A percentile compares a stretch with the other conserved stretches of the same genome.
Evolutionary conservation across 1,140 invertebrate genomes (phyloP).

Genomic region (Gryllus bimaculatus): DNA sequence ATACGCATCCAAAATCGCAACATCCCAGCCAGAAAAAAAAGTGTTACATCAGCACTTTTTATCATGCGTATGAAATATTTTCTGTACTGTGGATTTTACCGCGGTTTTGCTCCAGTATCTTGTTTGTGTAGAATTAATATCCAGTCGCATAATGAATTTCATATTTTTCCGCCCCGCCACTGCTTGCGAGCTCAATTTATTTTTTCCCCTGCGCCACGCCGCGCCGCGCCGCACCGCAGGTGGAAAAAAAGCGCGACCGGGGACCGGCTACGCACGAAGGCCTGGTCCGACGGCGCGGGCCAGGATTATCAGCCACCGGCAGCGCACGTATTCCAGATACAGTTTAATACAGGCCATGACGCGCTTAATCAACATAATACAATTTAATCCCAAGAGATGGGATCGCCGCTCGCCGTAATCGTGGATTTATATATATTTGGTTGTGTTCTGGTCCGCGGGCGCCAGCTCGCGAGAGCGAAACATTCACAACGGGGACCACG

Average conservation of each 20-base stretch:
- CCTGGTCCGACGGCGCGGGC: background rate
- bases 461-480: background rate
- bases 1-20: too few relatives aligned
- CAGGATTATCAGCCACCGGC: background rate
- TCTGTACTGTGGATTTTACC: too few relatives aligned
- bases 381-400: background rate
- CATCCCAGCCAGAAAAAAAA: too few relatives aligned
- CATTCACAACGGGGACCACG: background rate
- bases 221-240: background rate
- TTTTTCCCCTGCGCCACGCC: background rate
- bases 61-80: too few relatives aligned
- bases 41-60: too few relatives aligned
- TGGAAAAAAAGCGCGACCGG: background rate
- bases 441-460: background rate
- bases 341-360: slow-evolving; percentile 4
- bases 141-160: too few relatives aligned
- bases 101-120: too few relatives aligned
- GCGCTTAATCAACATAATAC: slow-evolving; percentile 4
- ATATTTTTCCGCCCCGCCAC: too few relatives aligned
- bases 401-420: background rate
- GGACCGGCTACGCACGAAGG: background rate
- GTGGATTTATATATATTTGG: slow-evolving; percentile 2
- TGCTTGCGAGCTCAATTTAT: background rate
- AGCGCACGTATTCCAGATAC: background rate
- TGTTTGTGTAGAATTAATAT: too few relatives aligned